A percentile compares a stretch with the other conserved stretches of the same genome.
phyloP scores from a whole-genome alignment of 2,113 vertebrate genomes.

The Microtus richardsoni region DNA sequence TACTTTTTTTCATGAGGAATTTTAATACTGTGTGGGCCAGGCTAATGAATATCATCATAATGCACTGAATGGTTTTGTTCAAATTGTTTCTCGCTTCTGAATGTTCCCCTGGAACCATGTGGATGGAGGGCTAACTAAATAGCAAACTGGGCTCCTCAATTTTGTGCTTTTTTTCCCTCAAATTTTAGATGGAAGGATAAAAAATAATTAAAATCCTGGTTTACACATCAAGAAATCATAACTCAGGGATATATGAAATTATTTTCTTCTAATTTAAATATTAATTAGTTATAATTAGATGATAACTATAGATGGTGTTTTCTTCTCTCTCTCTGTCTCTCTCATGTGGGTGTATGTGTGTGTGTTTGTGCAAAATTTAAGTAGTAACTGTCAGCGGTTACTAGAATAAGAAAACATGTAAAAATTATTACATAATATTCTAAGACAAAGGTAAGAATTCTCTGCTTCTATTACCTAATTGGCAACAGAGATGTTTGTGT shows the following conservation, averaged over 20 bases:
- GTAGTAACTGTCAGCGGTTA: not conserved
- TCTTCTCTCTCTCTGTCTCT: not conserved
- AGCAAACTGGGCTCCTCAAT: not conserved
- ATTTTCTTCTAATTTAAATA: slow-evolving; percentile 26
- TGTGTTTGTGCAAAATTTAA: not conserved
- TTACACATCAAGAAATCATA: not conserved
- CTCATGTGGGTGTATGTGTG: too few species aligned
- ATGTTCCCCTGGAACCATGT: not conserved
- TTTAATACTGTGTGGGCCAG: not conserved
- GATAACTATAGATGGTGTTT: not conserved
- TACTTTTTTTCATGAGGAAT: not conserved
- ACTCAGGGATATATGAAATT: not conserved
- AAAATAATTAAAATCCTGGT: not conserved
- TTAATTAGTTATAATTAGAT: not conserved
- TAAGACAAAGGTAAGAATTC: not conserved
- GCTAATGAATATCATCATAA: slow-evolving; percentile 3
- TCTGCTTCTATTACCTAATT: not conserved
- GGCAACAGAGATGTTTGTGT: not conserved
- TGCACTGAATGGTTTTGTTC: not conserved
- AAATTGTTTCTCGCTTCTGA: not conserved
- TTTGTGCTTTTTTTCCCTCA: not conserved
- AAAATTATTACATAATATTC: not conserved
- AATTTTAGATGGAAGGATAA: not conserved
- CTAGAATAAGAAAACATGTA: not conserved
- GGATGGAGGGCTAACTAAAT: not conserved